Base-by-base conservation (phyloP, 2,797 vertebrate species). In the Crocidura indochinensis region DNA sequence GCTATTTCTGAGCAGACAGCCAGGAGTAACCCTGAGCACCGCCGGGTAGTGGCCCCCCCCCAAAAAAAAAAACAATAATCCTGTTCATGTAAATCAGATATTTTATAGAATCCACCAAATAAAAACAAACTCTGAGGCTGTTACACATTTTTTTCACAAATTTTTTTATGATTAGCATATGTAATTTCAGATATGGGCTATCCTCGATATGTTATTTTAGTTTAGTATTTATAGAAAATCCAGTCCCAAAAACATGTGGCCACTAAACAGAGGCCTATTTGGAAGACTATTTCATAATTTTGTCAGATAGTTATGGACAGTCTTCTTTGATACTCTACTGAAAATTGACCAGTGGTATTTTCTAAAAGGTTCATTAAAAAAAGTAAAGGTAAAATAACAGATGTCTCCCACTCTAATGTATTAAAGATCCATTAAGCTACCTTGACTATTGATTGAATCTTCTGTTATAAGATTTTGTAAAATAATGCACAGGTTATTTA, bases 51-150 rank as follows among this genome's bases (percentile, higher is more conserved):
- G n/a, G n/a, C n/a, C n/a, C n/a, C n/a, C n/a, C n/a, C n/a, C n/a
- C n/a, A n/a, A n/a, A n/a, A n/a, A n/a, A n/a, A 78, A 92, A 64
- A 88, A 82, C 20, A 24, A 72, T 38, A 72, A 88, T 19, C 7
- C 38, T 1, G 14, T 51, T 51, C 51, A 51, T 51, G 78, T 84
- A 73, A 56, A 31, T 17, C 49, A 81, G 8, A 81, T 11, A 69
- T 27, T 60, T 31, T 67, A 79, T 73, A 24, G 68, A 88, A 68
- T 68, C 53, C 10, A 73, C 38, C 38, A 67, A 56, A 29, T 46
- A 56, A 47, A 67, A 79, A n/a, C 14, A 51, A 51, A 51, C 10
- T 10, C 51, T 51, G 17, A 51, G 11, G 53, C 10, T 53, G 15
- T 82, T 83, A 38, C 51, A 75, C 3, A 78, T 62, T 26, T 38